Conservation (phyloP, 2,113 vertebrate genomes). For the Neogale vison region DNA sequence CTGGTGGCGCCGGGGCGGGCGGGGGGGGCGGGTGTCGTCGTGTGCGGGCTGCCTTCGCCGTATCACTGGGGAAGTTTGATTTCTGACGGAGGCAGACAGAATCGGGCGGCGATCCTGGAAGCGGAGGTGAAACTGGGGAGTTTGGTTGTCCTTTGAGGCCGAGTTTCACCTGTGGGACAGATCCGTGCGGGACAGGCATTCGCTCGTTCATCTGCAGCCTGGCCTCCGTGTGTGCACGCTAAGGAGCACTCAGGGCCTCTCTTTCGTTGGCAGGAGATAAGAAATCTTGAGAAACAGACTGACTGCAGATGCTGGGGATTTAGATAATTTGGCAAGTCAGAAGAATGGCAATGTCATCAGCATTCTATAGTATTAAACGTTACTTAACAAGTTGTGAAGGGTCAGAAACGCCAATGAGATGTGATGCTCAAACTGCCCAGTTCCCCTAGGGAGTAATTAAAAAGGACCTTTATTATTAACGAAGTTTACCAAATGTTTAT, state of each 20-base stretch:
- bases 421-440: not conserved
- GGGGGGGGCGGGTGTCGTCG: not conserved
- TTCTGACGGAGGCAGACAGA: not conserved
- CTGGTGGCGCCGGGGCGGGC: not conserved
- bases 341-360: not conserved
- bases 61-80: not conserved
- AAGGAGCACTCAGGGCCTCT: not conserved
- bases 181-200: not conserved
- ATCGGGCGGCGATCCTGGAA: not conserved
- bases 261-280: constrained; percentile 25
- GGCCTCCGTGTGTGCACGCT: not conserved
- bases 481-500: not conserved
- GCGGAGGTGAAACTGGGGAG: not conserved
- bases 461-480: not conserved
- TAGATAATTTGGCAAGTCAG: constrained; percentile 29
- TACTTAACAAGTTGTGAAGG: not conserved
- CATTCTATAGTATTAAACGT: not conserved
- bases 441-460: not conserved
- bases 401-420: not conserved
- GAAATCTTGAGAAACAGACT: constrained; percentile 44
- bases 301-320: constrained; percentile 48
- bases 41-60: not conserved
- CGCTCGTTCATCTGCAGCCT: not conserved
- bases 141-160: not conserved
- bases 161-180: not conserved